These are phyloP conservation scores for Acronicta psi DNA, from an alignment of 2,888 invertebrate species.

Conservation along the genomic window DNA sequence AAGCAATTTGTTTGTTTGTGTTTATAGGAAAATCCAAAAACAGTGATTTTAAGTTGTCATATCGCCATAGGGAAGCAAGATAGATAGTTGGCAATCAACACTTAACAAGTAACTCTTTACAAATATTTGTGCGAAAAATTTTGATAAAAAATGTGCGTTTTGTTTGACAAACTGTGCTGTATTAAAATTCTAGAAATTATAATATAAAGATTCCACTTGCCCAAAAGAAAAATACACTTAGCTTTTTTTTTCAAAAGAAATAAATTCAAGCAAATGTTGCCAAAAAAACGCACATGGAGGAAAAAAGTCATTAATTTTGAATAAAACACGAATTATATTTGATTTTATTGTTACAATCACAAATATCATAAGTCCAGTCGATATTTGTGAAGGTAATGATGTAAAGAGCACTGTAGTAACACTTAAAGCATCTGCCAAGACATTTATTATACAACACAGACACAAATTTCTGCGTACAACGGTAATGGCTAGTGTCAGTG, in stretches of 20 bases:
- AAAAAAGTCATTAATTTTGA: slow-evolving; percentile 4
- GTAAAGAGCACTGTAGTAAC: slow-evolving; percentile 77
- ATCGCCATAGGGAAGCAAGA: slow-evolving; percentile 77
- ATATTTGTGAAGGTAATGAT: slow-evolving; percentile 35
- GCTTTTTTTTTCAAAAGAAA: too few relatives aligned
- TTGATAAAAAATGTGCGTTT: slow-evolving; percentile 37
- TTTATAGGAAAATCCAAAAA: slow-evolving; percentile 70
- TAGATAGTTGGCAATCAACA: slow-evolving; percentile 74
- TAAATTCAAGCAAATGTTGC: slow-evolving; percentile 19
- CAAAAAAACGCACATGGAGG: slow-evolving; percentile 43
- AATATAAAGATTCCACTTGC: too few relatives aligned
- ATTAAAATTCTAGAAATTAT: too few relatives aligned
- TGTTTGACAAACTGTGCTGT: slow-evolving; percentile 39
- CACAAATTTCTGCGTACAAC: slow-evolving; percentile 47
- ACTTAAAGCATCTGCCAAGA: slow-evolving; percentile 85
- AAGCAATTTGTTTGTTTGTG: slow-evolving; percentile 75
- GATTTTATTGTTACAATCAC: slow-evolving; percentile 19
- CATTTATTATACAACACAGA: slow-evolving; percentile 76
- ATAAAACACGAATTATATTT: slow-evolving; percentile 9
- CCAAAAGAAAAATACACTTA: too few relatives aligned
- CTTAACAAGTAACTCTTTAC: slow-evolving; percentile 72
- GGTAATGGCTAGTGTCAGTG: slow-evolving; percentile 68
- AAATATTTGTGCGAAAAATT: slow-evolving; percentile 35
- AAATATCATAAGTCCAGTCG: slow-evolving; percentile 21
- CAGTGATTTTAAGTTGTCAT: slow-evolving; percentile 66